phyloP scores from a whole-genome alignment of 2,113 vertebrate genomes.

The Limnothrissa miodon region DNA sequence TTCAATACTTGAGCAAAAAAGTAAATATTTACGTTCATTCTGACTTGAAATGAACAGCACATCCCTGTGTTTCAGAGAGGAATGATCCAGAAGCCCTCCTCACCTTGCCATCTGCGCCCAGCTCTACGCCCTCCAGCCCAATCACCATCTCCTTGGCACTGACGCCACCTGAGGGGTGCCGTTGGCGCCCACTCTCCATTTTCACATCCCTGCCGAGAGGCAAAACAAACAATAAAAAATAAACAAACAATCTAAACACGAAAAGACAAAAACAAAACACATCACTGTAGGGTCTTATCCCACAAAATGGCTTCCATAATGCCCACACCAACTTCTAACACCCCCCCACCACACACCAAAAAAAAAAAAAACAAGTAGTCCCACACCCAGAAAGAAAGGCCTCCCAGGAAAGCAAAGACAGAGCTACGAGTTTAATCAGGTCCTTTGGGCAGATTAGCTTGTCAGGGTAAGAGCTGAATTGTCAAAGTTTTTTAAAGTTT shows the following conservation, averaged over 20 bases:
- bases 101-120: conserved; percentile 97
- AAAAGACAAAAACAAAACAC: too few species aligned
- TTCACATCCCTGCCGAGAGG: conserved; percentile 82
- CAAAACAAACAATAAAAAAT: conserved; percentile 43
- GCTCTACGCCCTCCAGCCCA: conserved; percentile 95
- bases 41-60: background rate
- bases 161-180: conserved; percentile 85
- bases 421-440: too few species aligned
- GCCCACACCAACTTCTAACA: background rate
- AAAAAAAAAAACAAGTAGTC: background rate
- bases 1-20: background rate
- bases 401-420: too few species aligned
- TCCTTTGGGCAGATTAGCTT: background rate
- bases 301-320: background rate
- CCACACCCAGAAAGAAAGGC: background rate
- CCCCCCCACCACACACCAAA: background rate
- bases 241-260: too few species aligned
- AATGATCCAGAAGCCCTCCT: conserved; percentile 42
- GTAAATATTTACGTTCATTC: background rate
- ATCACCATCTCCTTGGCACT: conserved; percentile 92
- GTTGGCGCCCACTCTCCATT: conserved; percentile 86
- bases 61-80: background rate
- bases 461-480: background rate
- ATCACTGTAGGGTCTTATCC: background rate
- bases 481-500: background rate